Conservation (phyloP, 2,888 invertebrate species). For the Metalampra italica region DNA sequence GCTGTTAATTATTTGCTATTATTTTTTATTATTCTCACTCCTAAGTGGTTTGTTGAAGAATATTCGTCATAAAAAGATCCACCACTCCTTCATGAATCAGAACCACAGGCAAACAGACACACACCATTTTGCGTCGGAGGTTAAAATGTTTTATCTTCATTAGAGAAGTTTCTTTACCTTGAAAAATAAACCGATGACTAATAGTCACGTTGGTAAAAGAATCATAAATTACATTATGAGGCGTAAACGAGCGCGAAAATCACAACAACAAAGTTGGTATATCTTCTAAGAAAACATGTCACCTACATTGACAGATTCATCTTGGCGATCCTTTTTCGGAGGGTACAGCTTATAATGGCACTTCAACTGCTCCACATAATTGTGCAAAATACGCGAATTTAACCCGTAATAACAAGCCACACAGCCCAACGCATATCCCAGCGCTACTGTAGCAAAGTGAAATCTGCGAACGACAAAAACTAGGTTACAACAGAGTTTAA, state of each 20-base stretch:
- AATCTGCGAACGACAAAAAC: constrained; percentile 55
- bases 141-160: too few relatives aligned
- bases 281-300: constrained; percentile 20
- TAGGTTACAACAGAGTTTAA: constrained; percentile 26
- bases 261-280: constrained; percentile 18
- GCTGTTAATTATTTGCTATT: too few relatives aligned
- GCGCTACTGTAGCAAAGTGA: constrained; percentile 61
- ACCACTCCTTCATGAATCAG: too few relatives aligned
- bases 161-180: too few relatives aligned
- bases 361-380: constrained; percentile 55
- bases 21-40: too few relatives aligned
- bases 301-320: constrained; percentile 47
- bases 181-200: too few relatives aligned
- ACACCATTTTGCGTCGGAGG: too few relatives aligned
- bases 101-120: too few relatives aligned
- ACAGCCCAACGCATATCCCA: constrained; percentile 74
- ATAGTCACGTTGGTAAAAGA: not conserved
- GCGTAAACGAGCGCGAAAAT: constrained; percentile 31
- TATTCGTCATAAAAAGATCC: too few relatives aligned
- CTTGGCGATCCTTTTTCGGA: constrained; percentile 28
- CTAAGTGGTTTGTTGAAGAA: too few relatives aligned
- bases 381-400: constrained; percentile 52
- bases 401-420: constrained; percentile 69
- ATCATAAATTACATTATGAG: constrained; percentile 18
- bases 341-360: constrained; percentile 51